Percentiles rank a stretch among this genome's conserved stretches.
Evolutionary conservation across 2,797 vertebrate genomes (phyloP).

Genomic region (Gypaetus barbatus): DNA sequence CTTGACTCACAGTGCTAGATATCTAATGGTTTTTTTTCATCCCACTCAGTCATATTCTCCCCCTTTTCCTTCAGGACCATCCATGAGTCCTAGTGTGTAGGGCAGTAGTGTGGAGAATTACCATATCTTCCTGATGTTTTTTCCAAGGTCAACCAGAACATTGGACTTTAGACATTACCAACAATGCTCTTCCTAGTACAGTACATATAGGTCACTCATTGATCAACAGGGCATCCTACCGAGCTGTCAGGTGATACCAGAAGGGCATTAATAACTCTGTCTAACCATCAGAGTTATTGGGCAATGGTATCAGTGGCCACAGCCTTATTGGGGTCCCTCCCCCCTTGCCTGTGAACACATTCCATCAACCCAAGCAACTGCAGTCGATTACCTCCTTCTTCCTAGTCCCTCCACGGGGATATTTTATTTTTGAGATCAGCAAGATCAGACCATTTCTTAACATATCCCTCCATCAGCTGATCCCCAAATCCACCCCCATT

Average conservation of each 20-base stretch:
- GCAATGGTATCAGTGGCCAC: neutral
- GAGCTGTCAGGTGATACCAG: neutral
- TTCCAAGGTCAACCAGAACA: neutral
- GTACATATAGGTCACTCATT: neutral
- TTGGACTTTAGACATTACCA: neutral
- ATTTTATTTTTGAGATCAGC: neutral
- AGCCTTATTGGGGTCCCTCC: neutral
- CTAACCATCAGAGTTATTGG: neutral
- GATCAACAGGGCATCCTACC: neutral
- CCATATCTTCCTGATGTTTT: neutral
- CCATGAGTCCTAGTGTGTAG: neutral
- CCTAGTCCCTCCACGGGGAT: neutral
- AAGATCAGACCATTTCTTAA: neutral
- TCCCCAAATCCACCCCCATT: neutral
- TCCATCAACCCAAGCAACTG: neutral
- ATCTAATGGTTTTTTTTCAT: neutral
- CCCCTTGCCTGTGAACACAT: neutral
- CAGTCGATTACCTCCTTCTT: neutral
- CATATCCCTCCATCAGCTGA: neutral
- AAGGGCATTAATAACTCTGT: neutral
- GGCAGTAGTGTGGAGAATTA: neutral
- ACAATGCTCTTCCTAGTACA: neutral
- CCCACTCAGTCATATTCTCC: neutral
- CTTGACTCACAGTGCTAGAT: neutral
- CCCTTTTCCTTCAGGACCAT: neutral